Base-by-base conservation (phyloP, 2,888 invertebrate genomes). In the Agrotis ipsilon region DNA sequence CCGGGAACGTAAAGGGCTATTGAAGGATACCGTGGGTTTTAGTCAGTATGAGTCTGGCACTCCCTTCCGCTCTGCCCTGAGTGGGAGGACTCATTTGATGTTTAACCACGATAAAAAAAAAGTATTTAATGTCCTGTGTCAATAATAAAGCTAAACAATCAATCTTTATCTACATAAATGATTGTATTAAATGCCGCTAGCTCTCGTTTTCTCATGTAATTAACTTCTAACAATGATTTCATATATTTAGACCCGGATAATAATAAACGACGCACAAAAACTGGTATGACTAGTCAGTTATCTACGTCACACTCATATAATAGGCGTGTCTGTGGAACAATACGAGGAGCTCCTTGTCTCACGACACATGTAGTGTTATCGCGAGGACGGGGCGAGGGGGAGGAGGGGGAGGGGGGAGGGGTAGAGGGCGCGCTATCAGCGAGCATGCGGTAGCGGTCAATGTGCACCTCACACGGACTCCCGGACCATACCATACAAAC, bases 131-230 rank as follows among this genome's bases (percentile, higher is more conserved):
- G 2, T 21, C 27, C 7, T 16, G 43, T 43, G 14, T 39, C 32
- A 45, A 24, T 24, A 21, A 21, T 63, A 21, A 3, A 51, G 43
- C 68, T 24, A n/a, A 21, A 62, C 27, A 2, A 27, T 6, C 16
- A n/a, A 32, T 45, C 55, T 54, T 27, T n/a, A 32, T 27, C 27
- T 19, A 46, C 46, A 11, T 46, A 39, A 45, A 18, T 24, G 7
- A 32, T 32, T 7, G 13, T 51, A 39, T 13, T 46, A 49, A 48
- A 24, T 24, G 13, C 21, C 39, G 19, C 21, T 60, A 24, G 52
- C 60, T 72, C 59, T 72, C 60, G 79, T 60, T 57, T 78, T 78
- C 60, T 48, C 27, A 43, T 9, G 39, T 21, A 64, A 75, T 72
- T 21, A 51, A 60, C 59, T 48, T 61, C n/a, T 61, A 79, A 58